Base-by-base conservation (phyloP, 2,797 vertebrate genomes). In the Triplophysa bombifrons region DNA sequence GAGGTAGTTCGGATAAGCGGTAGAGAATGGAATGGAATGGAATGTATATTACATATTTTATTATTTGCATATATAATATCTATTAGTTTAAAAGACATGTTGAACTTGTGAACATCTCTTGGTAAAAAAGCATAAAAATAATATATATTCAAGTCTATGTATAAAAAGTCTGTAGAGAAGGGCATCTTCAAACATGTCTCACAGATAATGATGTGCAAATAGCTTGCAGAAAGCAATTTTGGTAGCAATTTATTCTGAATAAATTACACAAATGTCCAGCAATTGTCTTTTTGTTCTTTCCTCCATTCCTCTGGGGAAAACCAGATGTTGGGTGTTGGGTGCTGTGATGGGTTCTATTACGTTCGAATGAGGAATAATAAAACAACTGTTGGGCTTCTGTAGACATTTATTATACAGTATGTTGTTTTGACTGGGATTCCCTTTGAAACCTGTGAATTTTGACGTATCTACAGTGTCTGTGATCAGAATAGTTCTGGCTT, bases 201-300 rank as follows among this genome's bases (percentile, higher is more conserved):
- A 87, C 87, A 89, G 87, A 88, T 90, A 92, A 91, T 91, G 84
- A 69, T 87, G 88, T 89, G 89, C 88, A 92, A 94, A 94, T 93
- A 85, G 91, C 84, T 92, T 93, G 87, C 92, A 93, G 91, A 87
- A 89, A 86, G 87, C 90, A 92, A 91, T 92, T 88, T 89, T 85
- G 69, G 90, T 83, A 83, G 82, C 85, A 88, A 84, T 68, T 83
- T 90, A 85, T 89, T 92, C 87, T 87, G 93, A 92, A 92, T 93
- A 93, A 91, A 92, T 93, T 92, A 92, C 85, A 88, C 89, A 89
- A 91, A 92, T 92, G 85, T 90, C 83, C 90, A 88, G 90, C 90
- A 93, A 92, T 93, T 93, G 91, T 88, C 41, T 88, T 67, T 60
- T 88, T 82, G 82, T 83, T 79, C 81, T 83, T 69, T 80, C 51